These are phyloP conservation scores for Peucedramus taeniatus DNA, from an alignment of 2,113 vertebrate genomes.

Conservation along the genomic window DNA sequence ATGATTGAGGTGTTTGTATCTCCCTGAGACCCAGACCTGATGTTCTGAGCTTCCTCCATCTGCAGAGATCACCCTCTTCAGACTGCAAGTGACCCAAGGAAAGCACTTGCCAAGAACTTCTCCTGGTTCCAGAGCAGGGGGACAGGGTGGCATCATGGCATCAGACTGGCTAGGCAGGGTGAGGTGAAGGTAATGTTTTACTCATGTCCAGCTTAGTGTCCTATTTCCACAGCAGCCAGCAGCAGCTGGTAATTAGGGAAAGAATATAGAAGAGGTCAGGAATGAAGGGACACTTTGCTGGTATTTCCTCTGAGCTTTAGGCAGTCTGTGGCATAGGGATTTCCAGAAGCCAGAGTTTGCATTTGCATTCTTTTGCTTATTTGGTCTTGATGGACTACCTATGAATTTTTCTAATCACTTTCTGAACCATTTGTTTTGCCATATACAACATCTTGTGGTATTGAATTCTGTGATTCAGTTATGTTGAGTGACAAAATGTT, in stretches of 20 bases:
- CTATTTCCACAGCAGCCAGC: neutral
- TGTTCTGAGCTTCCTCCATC: neutral
- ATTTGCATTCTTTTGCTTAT: neutral
- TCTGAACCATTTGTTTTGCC: neutral
- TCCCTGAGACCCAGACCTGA: neutral
- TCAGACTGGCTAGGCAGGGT: neutral
- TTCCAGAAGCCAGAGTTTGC: neutral
- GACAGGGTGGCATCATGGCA: neutral
- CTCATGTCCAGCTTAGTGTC: neutral
- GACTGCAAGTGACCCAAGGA: neutral
- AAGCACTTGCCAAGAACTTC: neutral
- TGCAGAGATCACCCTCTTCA: neutral
- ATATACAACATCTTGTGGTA: neutral
- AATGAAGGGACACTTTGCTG: neutral
- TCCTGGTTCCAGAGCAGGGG: neutral
- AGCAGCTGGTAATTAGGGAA: neutral
- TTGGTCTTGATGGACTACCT: neutral
- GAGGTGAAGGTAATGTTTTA: neutral
- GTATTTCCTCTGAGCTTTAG: neutral
- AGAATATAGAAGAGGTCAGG: neutral
- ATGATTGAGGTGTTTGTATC: fast-evolving
- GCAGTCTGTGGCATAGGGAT: neutral
- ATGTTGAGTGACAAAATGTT: neutral
- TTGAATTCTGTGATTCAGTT: neutral
- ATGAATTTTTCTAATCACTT: neutral